Base-by-base conservation (phyloP, 2,888 invertebrate genomes). In the Leptopilina syphax region DNA sequence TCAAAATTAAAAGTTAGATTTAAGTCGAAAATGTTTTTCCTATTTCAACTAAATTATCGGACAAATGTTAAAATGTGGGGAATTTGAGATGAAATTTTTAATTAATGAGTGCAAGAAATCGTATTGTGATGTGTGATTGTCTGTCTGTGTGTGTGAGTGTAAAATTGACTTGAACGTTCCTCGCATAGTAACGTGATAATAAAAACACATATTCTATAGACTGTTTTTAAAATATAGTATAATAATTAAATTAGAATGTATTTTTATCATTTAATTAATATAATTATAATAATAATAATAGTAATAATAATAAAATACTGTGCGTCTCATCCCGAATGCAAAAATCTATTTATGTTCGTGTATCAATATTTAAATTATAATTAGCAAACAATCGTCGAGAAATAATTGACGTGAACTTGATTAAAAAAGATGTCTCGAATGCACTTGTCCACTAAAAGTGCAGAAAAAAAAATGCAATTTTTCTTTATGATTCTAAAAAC, bases 191-290 rank as follows among this genome's bases (percentile, higher is more conserved):
- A 73, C 73, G 73, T 73, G 73, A 73, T 73, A 73, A 73, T 73
- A 68, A 44, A 73, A 73, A 73, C 57, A 73, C 73, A 73, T 73
- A 57, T 68, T 68, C 68, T 68, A 68, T 73, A 73, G 73, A 73
- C 73, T 73, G 73, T 73, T 73, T 73, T 57, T 73, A n/a, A 44
- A 34, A 57, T 57, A 57, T 73, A 9, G 27, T 24, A 8, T 34
- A 73, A 7, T 54, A 54, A 73, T 73, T 60, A 6, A 73, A 41
- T 57, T 57, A 73, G 27, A 34, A 57, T 57, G 73, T 73, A 73
- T 73, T 73, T 73, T 73, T 57, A 73, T 57, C 54, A 24, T 73
- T 57, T 34, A n/a, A 34, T 57, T 57, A 24, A 13, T 13, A 70
- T 9, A 34, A 34, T 34, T 34, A 3, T 34, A 34, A 34, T 34